Conservation (phyloP, 2,888 invertebrate species). For the Coleophora deauratella region DNA sequence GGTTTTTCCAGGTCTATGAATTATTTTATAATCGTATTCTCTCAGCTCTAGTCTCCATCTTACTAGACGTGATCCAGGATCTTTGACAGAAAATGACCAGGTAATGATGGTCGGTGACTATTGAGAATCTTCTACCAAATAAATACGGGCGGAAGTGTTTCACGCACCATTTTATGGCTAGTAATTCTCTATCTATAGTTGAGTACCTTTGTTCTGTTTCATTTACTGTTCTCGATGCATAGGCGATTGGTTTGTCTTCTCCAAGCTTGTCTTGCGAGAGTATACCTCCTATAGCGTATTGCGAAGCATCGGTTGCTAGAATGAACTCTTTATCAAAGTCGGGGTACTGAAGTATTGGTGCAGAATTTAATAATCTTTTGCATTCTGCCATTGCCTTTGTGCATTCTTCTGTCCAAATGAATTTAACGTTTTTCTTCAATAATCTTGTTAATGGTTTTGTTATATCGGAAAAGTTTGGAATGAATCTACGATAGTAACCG, state of each 20-base stretch:
- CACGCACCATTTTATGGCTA: conserved; percentile 10
- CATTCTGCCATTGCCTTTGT: conserved; percentile 3
- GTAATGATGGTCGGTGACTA: neutral
- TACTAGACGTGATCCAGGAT: neutral
- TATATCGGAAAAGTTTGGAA: conserved; percentile 3
- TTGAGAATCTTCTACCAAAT: conserved; percentile 1
- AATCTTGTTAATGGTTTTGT: conserved; percentile 7
- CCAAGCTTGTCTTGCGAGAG: conserved; percentile 2
- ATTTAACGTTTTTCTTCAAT: conserved; percentile 4
- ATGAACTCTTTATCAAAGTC: conserved; percentile 3
- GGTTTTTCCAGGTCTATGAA: conserved; percentile 24
- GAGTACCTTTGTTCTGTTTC: conserved; percentile 12
- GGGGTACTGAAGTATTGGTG: conserved; percentile 8
- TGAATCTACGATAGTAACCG: no score
- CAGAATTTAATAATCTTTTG: conserved; percentile 4
- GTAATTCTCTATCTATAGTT: conserved; percentile 12
- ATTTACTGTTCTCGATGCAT: conserved; percentile 2
- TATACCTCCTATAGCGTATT: conserved; percentile 1
- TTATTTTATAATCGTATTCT: conserved; percentile 18
- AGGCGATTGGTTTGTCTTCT: conserved; percentile 2
- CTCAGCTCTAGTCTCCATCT: conserved; percentile 1
- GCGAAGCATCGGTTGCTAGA: conserved; percentile 2
- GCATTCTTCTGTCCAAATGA: no score
- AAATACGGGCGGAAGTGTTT: conserved; percentile 12
- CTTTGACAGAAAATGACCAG: conserved; percentile 1